Conservation (phyloP, 2,113 vertebrate species). For the Pholis gunnellus region DNA sequence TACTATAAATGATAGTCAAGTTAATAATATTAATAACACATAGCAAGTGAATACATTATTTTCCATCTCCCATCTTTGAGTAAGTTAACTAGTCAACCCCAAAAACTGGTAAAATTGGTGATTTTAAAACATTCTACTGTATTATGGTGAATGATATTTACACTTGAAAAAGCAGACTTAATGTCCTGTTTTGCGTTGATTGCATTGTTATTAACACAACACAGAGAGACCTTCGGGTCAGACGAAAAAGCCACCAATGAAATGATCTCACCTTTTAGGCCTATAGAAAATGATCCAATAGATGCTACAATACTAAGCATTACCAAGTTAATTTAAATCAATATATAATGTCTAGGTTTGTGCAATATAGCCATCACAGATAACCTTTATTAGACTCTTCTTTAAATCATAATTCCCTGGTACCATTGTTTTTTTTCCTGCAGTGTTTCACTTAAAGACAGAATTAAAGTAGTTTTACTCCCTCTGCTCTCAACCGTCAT, state of each 20-base stretch:
- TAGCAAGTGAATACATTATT: neutral
- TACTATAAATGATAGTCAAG: neutral
- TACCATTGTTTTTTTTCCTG: neutral
- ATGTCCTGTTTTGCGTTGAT: neutral
- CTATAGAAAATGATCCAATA: neutral
- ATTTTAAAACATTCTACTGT: neutral
- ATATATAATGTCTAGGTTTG: too few relatives aligned
- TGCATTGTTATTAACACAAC: neutral
- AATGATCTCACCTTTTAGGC: neutral
- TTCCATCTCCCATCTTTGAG: neutral
- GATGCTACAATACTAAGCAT: neutral
- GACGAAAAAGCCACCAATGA: neutral
- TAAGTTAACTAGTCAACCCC: neutral
- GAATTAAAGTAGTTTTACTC: neutral
- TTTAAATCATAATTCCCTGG: neutral
- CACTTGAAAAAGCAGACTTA: neutral
- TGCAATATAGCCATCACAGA: neutral
- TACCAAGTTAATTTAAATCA: neutral
- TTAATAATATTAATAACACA: neutral
- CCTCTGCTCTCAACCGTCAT: accelerated
- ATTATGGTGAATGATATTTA: neutral
- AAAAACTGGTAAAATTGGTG: neutral
- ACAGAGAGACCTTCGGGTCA: neutral
- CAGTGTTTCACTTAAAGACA: neutral
- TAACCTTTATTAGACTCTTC: neutral